phyloP scores from a whole-genome alignment of 2,797 vertebrate species.

The Steatocranus sp. region DNA sequence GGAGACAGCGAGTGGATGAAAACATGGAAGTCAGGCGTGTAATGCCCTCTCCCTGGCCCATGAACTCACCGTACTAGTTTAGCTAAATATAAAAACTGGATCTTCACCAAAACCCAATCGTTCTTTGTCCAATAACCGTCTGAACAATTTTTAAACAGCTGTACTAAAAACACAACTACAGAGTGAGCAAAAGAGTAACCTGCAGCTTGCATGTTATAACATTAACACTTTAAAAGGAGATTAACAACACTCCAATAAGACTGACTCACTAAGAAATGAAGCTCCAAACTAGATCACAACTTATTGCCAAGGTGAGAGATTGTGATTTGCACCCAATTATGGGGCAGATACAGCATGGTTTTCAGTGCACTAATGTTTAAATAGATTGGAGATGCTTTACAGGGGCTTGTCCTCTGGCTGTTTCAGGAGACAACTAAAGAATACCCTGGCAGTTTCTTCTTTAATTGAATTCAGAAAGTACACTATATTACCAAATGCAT shows the following conservation, averaged over 20 bases:
- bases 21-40: not conserved
- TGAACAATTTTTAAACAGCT: not conserved
- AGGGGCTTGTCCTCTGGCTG: not conserved
- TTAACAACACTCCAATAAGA: not conserved
- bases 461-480: not conserved
- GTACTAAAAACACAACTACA: not conserved
- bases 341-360: not conserved
- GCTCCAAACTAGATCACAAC: constrained; percentile 10
- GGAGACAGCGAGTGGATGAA: not conserved
- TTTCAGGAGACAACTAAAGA: not conserved
- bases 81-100: not conserved
- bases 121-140: not conserved
- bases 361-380: not conserved
- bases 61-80: not conserved
- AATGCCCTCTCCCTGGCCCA: not conserved
- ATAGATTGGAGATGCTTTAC: not conserved
- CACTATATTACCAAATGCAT: not conserved
- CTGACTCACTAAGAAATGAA: not conserved
- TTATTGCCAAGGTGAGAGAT: constrained; percentile 18
- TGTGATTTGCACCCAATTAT: constrained; percentile 19
- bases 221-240: not conserved
- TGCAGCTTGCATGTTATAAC: not conserved
- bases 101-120: not conserved
- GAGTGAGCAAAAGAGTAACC: not conserved
- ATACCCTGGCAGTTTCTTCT: not conserved